phyloP scores from a whole-genome alignment of 2,797 vertebrate species.

The Ataeniobius toweri region DNA sequence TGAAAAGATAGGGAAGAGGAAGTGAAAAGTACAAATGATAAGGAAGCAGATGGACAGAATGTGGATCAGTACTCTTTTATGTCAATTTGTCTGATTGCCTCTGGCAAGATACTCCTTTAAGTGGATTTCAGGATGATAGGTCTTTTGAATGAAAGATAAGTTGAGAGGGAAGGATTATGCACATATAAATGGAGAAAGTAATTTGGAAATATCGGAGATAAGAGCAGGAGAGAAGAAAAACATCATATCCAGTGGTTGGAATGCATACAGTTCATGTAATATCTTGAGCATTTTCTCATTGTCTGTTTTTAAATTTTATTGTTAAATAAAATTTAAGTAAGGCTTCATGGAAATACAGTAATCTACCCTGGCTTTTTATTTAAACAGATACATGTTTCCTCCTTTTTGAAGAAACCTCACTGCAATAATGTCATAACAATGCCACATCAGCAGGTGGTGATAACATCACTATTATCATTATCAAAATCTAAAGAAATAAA shows the following conservation, averaged over 20 bases:
- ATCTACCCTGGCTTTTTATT: background rate
- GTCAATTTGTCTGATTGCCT: conserved; percentile 50
- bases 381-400: background rate
- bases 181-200: conserved; percentile 47
- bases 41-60: conserved; percentile 31
- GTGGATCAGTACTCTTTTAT: conserved; percentile 33
- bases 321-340: background rate
- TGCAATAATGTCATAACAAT: background rate
- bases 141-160: conserved; percentile 49
- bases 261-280: conserved; percentile 15
- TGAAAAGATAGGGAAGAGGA: conserved; percentile 13
- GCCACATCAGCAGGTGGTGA: background rate
- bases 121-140: conserved; percentile 46
- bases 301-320: background rate
- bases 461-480: background rate
- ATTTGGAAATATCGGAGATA: conserved; percentile 42
- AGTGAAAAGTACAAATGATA: conserved; percentile 8
- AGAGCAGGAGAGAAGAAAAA: conserved; percentile 29
- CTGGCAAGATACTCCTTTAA: conserved; percentile 45
- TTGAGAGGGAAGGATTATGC: conserved; percentile 54
- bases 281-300: conserved; percentile 11
- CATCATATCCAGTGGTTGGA: conserved; percentile 38
- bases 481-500: background rate
- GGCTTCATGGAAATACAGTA: background rate
- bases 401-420: background rate